phyloP scores from a whole-genome alignment of 2,888 invertebrate genomes.

The Mimumesa dahlbomi region DNA sequence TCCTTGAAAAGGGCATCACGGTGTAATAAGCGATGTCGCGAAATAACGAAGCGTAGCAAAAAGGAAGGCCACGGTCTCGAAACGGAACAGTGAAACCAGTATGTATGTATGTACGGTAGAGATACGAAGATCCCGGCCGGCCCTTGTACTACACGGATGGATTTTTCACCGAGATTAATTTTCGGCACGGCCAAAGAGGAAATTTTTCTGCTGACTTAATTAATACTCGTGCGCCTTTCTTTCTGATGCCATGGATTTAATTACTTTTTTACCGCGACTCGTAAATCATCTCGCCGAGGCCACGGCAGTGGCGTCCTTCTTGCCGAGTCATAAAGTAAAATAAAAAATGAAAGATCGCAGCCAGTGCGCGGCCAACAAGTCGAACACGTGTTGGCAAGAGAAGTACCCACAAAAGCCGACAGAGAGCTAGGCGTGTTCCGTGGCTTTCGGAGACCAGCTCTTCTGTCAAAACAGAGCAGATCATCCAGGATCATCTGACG shows the following conservation, averaged over 20 bases:
- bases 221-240: conserved; percentile 69
- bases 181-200: conserved; percentile 53
- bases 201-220: conserved; percentile 71
- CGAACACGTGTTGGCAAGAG: conserved; percentile 45
- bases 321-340: conserved; percentile 75
- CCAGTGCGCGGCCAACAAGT: conserved; percentile 30
- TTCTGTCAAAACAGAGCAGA: conserved; percentile 70
- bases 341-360: conserved; percentile 70
- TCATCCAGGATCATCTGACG: conserved; percentile 72
- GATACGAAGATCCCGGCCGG: background rate
- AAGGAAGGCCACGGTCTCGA: background rate
- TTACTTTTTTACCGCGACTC: conserved; percentile 78
- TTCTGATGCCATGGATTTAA: conserved; percentile 73
- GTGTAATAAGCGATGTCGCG: background rate
- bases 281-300: conserved; percentile 74
- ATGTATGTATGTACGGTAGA: no score
- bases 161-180: conserved; percentile 71
- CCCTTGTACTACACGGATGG: conserved; percentile 17
- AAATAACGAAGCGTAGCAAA: conserved; percentile 13
- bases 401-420: conserved; percentile 35
- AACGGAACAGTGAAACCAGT: no score
- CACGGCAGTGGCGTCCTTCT: conserved; percentile 62
- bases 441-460: conserved; percentile 15
- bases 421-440: background rate
- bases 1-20: background rate